Evolutionary conservation across 2,797 vertebrate species (phyloP).

Genomic region (Pseudomugil gertrudae): DNA sequence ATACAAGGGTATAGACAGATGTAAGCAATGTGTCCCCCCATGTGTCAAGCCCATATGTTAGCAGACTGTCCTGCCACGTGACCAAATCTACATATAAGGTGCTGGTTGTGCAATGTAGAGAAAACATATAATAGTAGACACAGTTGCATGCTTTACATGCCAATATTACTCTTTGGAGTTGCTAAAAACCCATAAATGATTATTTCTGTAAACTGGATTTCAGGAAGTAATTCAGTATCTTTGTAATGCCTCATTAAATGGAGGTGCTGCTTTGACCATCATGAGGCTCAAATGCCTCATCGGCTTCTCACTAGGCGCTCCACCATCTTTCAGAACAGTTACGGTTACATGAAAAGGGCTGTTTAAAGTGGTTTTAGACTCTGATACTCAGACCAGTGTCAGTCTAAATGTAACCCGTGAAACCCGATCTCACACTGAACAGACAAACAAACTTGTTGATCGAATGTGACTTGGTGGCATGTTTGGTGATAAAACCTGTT

Average conservation of each 20-base stretch:
- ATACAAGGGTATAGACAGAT: no score
- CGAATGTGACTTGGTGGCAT: background rate
- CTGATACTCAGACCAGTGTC: background rate
- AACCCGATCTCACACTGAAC: conserved; percentile 4
- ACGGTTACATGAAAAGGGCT: background rate
- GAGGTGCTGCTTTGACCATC: background rate
- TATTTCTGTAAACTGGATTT: background rate
- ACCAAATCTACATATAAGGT: background rate
- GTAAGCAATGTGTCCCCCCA: no score
- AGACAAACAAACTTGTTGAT: conserved; percentile 21
- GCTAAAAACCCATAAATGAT: background rate
- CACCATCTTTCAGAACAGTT: no score
- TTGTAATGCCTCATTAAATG: no score
- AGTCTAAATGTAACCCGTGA: background rate
- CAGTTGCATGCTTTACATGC: background rate
- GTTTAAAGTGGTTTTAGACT: background rate
- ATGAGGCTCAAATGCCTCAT: background rate
- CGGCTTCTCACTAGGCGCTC: no score
- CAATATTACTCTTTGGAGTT: no score
- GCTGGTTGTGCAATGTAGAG: background rate
- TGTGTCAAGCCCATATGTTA: no score
- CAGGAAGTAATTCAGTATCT: no score
- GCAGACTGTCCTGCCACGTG: no score
- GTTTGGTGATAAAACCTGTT: background rate
- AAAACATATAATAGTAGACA: no score